Evolutionary conservation across 2,797 vertebrate species (phyloP), one percentile per base, ranked within the genome.

Genomic region (Eurystomus glaucurus): DNA sequence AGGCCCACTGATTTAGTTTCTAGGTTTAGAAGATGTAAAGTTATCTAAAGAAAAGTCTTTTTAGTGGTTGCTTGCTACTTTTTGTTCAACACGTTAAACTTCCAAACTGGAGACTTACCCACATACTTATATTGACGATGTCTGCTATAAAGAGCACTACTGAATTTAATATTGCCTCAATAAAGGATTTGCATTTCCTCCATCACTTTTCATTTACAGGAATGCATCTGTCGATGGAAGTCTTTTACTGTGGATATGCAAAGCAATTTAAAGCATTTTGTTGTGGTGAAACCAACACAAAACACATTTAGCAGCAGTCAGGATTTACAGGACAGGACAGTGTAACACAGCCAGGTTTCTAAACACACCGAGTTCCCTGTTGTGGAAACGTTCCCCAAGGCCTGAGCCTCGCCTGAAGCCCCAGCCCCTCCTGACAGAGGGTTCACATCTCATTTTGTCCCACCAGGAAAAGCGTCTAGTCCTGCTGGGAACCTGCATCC

Each of bases 181-280:
- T 85, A 57, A 87, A 52, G 18, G 29, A 84, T 88, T 62, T 90
- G 39, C n/a, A 69, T 90, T 94, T 93, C 50, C 72, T 81, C 33
- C 58, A n/a, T 74, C 93, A 62, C 29, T 94, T 95, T 90, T 92
- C 51, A 78, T 95, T 95, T 90, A 33, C 62, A 50, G 14, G 35
- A 88, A 90, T n/a, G 46, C 23, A 52, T 88, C 85, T 93, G 77
- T 79, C 0, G 0, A 79, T 72, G 15, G 33, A 88, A 76, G 31
- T 58, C 62, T 96, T 84, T 86, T 55, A 71, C 22, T 70, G 37
- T 45, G 66, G 74, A 37, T 69, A 79, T 55, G 43, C 25, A 87
- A 94, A 92, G 39, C 29, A 79, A 86, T 82, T 72, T 11, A 50
- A 86, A 93, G 16, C 23, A 66, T 92, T 84, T 88, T 93, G 11